Evolutionary conservation across 2,888 invertebrate genomes (phyloP).

Genomic region (Drosophila mettleri): DNA sequence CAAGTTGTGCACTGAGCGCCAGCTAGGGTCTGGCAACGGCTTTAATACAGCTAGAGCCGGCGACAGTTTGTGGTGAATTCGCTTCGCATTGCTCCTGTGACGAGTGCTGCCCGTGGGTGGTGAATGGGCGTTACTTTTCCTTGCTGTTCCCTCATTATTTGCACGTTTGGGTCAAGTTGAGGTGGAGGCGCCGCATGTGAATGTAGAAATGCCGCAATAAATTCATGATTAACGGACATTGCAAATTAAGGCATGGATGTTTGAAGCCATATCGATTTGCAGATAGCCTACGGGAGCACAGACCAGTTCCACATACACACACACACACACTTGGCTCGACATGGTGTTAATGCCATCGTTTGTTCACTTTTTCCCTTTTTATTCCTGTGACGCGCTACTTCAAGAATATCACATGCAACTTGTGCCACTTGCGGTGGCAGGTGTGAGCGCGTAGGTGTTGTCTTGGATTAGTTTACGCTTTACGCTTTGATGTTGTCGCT

Average conservation of each 20-base stretch:
- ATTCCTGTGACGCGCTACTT: conserved; percentile 43
- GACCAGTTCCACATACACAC: not conserved
- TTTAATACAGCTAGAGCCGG: conserved; percentile 58
- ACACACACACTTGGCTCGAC: too few relatives aligned
- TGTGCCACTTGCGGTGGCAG: conserved; percentile 4
- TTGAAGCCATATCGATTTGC: conserved; percentile 66
- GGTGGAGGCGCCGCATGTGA: conserved; percentile 21
- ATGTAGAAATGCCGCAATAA: conserved; percentile 47
- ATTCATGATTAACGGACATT: conserved; percentile 59
- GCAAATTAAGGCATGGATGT: conserved; percentile 29
- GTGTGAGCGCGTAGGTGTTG: not conserved
- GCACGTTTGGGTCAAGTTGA: conserved; percentile 66
- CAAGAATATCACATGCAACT: conserved; percentile 66
- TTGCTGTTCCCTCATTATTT: conserved; percentile 16
- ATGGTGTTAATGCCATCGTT: conserved; percentile 54
- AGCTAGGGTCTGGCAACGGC: conserved; percentile 37
- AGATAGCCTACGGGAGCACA: conserved; percentile 20
- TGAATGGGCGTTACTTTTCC: conserved; percentile 3
- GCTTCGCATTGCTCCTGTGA: conserved; percentile 19
- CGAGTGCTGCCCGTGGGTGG: conserved; percentile 21
- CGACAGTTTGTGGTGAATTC: conserved; percentile 62
- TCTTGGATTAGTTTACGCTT: conserved; percentile 23
- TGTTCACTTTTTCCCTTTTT: conserved; percentile 18
- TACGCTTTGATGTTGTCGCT: conserved; percentile 44
- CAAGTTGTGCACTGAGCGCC: conserved; percentile 66